Evolutionary conservation across 2,888 invertebrate genomes (phyloP).

Genomic region (Patella depressa): DNA sequence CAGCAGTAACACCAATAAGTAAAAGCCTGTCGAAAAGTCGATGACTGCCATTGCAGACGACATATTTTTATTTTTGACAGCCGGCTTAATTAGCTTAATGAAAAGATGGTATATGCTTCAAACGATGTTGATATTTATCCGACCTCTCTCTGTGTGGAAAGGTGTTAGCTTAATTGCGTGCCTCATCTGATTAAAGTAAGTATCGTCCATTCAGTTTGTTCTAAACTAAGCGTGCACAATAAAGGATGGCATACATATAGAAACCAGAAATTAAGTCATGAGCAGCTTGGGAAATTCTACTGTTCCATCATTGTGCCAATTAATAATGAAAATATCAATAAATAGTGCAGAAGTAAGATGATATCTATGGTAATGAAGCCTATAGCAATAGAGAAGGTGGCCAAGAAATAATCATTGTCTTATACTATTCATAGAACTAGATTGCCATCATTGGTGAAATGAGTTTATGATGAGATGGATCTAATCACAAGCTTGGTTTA

Average conservation of each 20-base stretch:
- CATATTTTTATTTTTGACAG: conserved; percentile 5
- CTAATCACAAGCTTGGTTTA: neutral
- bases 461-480: conserved; percentile 5
- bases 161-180: too few relatives aligned
- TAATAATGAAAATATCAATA: neutral
- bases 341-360: conserved; percentile 4
- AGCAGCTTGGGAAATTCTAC: too few relatives aligned
- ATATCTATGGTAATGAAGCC: conserved; percentile 5
- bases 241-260: too few relatives aligned
- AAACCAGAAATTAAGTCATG: too few relatives aligned
- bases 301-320: too few relatives aligned
- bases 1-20: neutral
- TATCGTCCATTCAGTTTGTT: too few relatives aligned
- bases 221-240: too few relatives aligned
- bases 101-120: conserved; percentile 1
- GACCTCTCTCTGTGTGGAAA: too few relatives aligned
- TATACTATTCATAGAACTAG: conserved; percentile 6
- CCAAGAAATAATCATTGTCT: conserved; percentile 4
- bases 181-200: too few relatives aligned
- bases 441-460: neutral
- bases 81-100: conserved; percentile 5
- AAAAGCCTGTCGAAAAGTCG: conserved; percentile 2
- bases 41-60: conserved; percentile 1
- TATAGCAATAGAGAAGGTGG: neutral
- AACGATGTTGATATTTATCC: neutral